These are phyloP conservation scores for Tachina fera DNA, from an alignment of 2,888 invertebrate genomes.

Conservation along the genomic window DNA sequence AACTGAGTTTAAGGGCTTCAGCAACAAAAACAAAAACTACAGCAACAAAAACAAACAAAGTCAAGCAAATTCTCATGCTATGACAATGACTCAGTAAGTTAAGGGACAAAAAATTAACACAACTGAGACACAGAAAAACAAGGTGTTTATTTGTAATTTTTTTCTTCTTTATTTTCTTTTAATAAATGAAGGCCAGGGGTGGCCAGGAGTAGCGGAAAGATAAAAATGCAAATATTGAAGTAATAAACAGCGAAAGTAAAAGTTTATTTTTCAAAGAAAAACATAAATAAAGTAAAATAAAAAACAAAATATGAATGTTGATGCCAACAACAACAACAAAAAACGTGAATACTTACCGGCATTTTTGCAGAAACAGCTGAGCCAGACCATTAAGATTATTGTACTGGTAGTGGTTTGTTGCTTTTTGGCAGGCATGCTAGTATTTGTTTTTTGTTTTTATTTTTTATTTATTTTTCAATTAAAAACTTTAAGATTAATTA, in stretches of 20 bases:
- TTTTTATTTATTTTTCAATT: not conserved
- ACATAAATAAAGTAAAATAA: constrained; percentile 13
- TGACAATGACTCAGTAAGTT: constrained; percentile 53
- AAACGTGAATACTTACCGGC: constrained; percentile 76
- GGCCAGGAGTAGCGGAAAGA: constrained; percentile 49
- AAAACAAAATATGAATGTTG: constrained; percentile 1
- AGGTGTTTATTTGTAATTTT: not conserved
- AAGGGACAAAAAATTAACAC: not conserved
- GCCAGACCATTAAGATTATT: constrained; percentile 54
- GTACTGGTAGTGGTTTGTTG: constrained; percentile 14
- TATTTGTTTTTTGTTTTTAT: constrained; percentile 30
- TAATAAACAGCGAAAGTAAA: constrained; percentile 69
- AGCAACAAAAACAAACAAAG: not conserved
- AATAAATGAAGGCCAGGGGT: not conserved
- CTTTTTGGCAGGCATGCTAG: constrained; percentile 54
- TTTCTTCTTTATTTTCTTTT: too few species aligned
- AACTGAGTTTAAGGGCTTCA: not conserved
- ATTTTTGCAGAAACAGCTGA: constrained; percentile 74
- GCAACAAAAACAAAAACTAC: not conserved
- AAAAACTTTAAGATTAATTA: not conserved
- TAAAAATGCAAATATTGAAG: constrained; percentile 64
- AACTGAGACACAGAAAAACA: not conserved
- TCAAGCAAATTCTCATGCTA: not conserved
- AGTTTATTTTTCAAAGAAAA: constrained; percentile 41
- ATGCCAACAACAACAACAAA: not conserved